Percentiles rank a stretch among this genome's conserved stretches.
These are phyloP conservation scores for Cardinalis cardinalis DNA, from an alignment of 2,113 vertebrate species.

Conservation along the genomic window DNA sequence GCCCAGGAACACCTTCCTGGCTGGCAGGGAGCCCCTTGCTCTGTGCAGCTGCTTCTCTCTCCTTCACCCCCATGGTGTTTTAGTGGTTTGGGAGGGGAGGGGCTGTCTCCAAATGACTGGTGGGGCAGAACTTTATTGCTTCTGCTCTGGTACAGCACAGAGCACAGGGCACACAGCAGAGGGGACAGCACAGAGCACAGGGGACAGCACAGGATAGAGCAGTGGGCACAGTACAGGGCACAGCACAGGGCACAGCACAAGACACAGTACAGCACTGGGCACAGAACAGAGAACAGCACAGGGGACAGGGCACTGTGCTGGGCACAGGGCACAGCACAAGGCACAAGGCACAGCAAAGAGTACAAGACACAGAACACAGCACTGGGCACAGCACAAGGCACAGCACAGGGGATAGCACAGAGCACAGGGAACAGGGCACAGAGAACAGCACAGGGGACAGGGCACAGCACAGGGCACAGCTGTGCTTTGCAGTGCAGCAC, in stretches of 20 bases:
- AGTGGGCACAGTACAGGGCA: too few relatives aligned
- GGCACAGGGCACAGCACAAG: not conserved
- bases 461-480: not conserved
- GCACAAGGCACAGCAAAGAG: not conserved
- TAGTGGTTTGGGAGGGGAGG: too few relatives aligned
- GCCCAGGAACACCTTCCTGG: not conserved
- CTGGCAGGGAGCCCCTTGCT: not conserved
- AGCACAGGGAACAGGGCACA: too few relatives aligned
- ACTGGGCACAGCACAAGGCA: not conserved
- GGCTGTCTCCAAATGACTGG: not conserved
- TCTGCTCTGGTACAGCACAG: not conserved
- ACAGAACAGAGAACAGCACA: not conserved
- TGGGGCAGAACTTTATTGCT: not conserved
- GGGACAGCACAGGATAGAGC: too few relatives aligned
- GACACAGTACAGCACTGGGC: not conserved
- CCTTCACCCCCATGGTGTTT: accelerated
- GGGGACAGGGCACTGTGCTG: too few relatives aligned
- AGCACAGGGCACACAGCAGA: too few relatives aligned
- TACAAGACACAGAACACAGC: not conserved
- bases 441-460: not conserved
- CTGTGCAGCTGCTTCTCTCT: not conserved
- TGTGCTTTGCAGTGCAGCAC: not conserved
- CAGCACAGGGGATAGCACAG: too few relatives aligned
- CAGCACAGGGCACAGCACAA: not conserved
- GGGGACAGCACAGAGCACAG: too few relatives aligned